phyloP scores from a whole-genome alignment of 2,888 invertebrate genomes.

The Caenorhabditis becei region DNA sequence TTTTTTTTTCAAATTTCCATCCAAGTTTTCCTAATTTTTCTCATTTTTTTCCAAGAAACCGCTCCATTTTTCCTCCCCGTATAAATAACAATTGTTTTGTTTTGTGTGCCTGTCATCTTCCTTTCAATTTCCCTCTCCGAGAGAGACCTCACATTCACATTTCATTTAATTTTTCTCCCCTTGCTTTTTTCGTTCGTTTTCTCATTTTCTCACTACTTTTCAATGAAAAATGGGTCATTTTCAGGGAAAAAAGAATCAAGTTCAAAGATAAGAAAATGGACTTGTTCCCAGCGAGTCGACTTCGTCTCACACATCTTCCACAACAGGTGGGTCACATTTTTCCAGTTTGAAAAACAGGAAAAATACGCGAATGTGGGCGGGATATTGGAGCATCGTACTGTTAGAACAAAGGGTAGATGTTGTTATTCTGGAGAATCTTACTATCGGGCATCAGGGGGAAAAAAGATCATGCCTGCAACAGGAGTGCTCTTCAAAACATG shows the following conservation, averaged over 20 bases:
- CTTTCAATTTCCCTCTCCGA: not conserved
- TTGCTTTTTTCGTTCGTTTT: not conserved
- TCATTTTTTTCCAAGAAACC: too few species aligned
- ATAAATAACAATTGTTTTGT: slow-evolving; percentile 45
- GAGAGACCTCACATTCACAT: not conserved
- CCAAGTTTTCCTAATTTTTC: too few species aligned
- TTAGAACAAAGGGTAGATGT: too few species aligned
- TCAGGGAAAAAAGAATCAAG: too few species aligned
- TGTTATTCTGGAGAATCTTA: too few species aligned
- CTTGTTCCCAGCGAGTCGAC: slow-evolving; percentile 47
- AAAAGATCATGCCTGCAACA: too few species aligned
- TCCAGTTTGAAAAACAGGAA: not conserved
- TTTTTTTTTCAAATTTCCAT: too few species aligned
- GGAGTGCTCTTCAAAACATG: too few species aligned
- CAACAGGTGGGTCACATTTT: slow-evolving; percentile 45
- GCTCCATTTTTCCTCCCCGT: not conserved
- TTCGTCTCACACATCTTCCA: slow-evolving; percentile 51
- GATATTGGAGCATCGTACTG: not conserved
- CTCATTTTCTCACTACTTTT: not conserved
- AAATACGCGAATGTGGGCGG: not conserved
- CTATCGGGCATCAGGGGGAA: too few species aligned
- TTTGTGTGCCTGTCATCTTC: not conserved
- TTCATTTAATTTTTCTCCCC: not conserved
- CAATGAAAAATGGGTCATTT: not conserved
- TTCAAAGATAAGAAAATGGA: slow-evolving; percentile 45